phyloP scores from a whole-genome alignment of 2,888 invertebrate genomes.

The Kuschelorhynchus macadamiae region DNA sequence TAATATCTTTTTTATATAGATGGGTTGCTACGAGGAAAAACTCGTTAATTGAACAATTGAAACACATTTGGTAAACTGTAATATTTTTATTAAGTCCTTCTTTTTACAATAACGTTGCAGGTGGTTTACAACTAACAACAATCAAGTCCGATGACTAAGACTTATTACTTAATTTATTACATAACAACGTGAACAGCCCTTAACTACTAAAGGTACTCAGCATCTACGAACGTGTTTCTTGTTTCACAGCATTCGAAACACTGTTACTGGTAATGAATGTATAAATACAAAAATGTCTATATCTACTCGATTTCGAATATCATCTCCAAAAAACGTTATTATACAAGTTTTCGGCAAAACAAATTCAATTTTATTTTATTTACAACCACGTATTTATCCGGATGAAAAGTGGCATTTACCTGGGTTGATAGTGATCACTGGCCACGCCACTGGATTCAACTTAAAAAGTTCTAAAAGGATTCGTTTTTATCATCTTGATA shows the following conservation, averaged over 20 bases:
- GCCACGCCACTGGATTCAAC: no score
- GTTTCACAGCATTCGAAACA: slow-evolving; percentile 67
- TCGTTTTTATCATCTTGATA: no score
- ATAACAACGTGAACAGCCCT: slow-evolving; percentile 71
- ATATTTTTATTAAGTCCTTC: slow-evolving; percentile 68
- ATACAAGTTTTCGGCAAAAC: no score
- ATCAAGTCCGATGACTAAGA: slow-evolving; percentile 65
- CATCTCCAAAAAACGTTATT: no score
- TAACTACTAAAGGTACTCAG: slow-evolving; percentile 69
- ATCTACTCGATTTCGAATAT: neutral
- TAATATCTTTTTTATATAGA: no score
- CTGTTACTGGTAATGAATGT: slow-evolving; percentile 66
- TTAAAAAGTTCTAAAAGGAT: neutral
- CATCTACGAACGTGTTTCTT: slow-evolving; percentile 66
- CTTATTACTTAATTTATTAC: slow-evolving; percentile 62
- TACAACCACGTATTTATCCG: no score
- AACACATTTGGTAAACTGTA: slow-evolving; percentile 68
- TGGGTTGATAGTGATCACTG: no score
- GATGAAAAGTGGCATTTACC: no score
- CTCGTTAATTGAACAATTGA: no score
- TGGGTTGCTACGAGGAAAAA: no score
- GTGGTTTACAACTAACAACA: slow-evolving; percentile 69
- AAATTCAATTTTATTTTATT: no score
- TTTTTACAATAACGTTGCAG: slow-evolving; percentile 68
- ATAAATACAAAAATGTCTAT: slow-evolving; percentile 64